Evolutionary conservation across 2,888 invertebrate genomes (phyloP), one percentile per base, ranked within the genome.

Genomic region (Hanleya hanleyi): DNA sequence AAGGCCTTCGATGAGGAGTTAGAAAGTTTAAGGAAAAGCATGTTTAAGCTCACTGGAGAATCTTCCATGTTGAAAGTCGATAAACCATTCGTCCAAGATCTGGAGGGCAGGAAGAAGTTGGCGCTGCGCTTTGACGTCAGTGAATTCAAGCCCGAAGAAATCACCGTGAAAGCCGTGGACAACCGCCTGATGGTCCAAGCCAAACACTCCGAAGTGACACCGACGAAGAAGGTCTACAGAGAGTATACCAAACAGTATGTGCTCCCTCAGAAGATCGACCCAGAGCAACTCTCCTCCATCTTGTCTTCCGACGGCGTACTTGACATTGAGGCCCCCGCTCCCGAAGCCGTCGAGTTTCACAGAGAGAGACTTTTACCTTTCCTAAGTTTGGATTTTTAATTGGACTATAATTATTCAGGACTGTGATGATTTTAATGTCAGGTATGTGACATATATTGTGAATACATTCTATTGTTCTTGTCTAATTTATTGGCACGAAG

Each of bases 241-340:
- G 98, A 99, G 92, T 99, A 98, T 94, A 98, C 98, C 92, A 94
- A 97, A 84, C 98, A 98, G 92, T 99, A 98, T 93, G 93, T 97
- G 91, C 92, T 99, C 91, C 98, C 98, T 5, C 96, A 97, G 91
- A 97, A 97, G 86, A 97, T 98, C 75, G 97, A 98, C 92, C 98
- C 98, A 0, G 97, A 98, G 92, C 94, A 94, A 81, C 97, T 99
- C 92, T 96, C 96, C 92, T 97, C 97, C 38, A 97, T 97, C 50
- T 93, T 99, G 90, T 97, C 97, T 89, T 96, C 97, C 91, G 98
- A 99, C 90, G 98, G 98, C 65, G 97, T 99, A 35, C 93, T 99
- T 76, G 98, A 98, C 61, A 97, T 99, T 67, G 98, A 98, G 90
- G 98, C 98, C 35, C 98, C 98, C 1, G 93, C 98, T 88, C 98